Percentiles rank a stretch among this genome's conserved stretches.
phyloP scores from a whole-genome alignment of 2,797 vertebrate genomes.

The Catharus ustulatus region DNA sequence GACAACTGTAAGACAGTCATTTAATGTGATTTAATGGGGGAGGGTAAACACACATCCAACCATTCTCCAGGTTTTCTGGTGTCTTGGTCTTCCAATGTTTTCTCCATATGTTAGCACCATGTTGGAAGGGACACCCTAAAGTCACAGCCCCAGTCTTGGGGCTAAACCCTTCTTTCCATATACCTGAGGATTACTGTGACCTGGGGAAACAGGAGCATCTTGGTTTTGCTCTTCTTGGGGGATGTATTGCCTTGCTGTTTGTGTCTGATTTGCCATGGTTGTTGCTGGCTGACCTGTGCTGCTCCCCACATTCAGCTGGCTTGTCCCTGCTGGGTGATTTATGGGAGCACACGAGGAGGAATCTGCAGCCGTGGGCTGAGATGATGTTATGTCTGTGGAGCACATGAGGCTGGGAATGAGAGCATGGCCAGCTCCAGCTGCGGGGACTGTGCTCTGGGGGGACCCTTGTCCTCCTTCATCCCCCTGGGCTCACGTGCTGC shows the following conservation, averaged over 20 bases:
- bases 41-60: neutral
- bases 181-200: neutral
- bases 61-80: neutral
- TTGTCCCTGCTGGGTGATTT: neutral
- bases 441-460: neutral
- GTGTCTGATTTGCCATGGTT: neutral
- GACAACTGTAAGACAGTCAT: neutral
- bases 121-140: neutral
- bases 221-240: neutral
- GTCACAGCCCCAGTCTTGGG: rapidly evolving
- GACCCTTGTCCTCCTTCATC: rapidly evolving
- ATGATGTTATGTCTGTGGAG: conserved; percentile 61
- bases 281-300: neutral
- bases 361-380: conserved; percentile 33
- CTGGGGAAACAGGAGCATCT: neutral
- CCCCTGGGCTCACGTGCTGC: neutral
- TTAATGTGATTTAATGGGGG: neutral
- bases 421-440: conserved; percentile 17
- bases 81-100: neutral
- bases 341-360: neutral
- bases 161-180: neutral
- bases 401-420: neutral
- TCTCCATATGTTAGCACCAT: neutral
- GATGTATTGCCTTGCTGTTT: neutral
- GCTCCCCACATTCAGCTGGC: neutral